A percentile compares a stretch with the other conserved stretches of the same genome.
These are phyloP conservation scores for Meliscaeva auricollis DNA, from an alignment of 2,888 invertebrate species.

Conservation along the genomic window DNA sequence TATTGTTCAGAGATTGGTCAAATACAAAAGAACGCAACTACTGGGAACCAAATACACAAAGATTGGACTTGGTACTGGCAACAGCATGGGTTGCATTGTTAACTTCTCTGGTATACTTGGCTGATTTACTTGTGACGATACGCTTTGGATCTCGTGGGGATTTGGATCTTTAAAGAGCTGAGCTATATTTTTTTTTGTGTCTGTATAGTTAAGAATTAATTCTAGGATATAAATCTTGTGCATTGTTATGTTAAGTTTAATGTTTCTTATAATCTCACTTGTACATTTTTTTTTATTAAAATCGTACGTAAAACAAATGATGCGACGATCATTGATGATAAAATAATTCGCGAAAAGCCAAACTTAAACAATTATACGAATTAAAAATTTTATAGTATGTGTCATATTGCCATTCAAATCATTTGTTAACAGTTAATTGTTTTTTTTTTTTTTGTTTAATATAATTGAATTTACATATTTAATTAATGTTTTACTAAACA, in stretches of 20 bases:
- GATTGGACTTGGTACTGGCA: constrained; percentile 82
- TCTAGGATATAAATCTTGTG: constrained; percentile 42
- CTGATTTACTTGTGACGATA: constrained; percentile 82
- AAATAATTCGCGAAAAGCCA: constrained; percentile 42
- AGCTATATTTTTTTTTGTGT: background rate
- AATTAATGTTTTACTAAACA: background rate
- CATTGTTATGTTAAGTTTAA: constrained; percentile 64
- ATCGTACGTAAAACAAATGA: background rate
- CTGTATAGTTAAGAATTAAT: constrained; percentile 25
- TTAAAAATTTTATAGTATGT: constrained; percentile 30
- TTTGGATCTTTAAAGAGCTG: constrained; percentile 77
- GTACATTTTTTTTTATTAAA: constrained; percentile 23
- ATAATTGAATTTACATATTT: background rate
- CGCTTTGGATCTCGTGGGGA: constrained; percentile 82
- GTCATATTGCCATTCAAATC: constrained; percentile 49
- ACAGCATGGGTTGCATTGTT: constrained; percentile 82
- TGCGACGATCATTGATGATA: constrained; percentile 1
- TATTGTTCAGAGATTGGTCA: constrained; percentile 83
- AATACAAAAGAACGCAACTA: constrained; percentile 83
- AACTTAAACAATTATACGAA: constrained; percentile 51
- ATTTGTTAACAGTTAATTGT: constrained; percentile 52
- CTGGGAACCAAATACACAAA: constrained; percentile 84
- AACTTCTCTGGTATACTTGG: constrained; percentile 80
- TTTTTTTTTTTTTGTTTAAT: constrained; percentile 24
- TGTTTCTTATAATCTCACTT: constrained; percentile 36